Evolutionary conservation across 1,140 invertebrate species (phyloP).

Genomic region (Dendrolimus punctatus): DNA sequence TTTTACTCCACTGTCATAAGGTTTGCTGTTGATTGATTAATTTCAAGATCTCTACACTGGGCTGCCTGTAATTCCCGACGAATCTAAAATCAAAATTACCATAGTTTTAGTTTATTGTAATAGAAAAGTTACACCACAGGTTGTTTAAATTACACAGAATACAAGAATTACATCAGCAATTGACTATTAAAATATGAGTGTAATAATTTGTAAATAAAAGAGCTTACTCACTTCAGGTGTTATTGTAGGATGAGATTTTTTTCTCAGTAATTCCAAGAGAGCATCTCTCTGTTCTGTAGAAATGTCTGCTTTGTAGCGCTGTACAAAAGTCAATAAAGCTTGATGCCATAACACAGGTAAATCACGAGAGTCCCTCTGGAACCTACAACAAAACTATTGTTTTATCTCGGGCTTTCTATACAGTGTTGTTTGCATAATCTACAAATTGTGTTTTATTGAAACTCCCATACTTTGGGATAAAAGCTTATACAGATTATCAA

Average conservation of each 20-base stretch:
- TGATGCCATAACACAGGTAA: slow-evolving; percentile 99
- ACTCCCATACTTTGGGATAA: too few species aligned
- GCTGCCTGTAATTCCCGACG: slow-evolving; percentile 87
- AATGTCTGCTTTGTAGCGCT: slow-evolving; percentile 96
- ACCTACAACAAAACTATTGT: slow-evolving; percentile 74
- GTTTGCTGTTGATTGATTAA: slow-evolving; percentile 33
- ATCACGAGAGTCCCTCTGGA: slow-evolving; percentile 85
- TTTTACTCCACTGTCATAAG: slow-evolving; percentile 39
- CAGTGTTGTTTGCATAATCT: too few species aligned
- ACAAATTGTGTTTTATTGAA: too few species aligned
- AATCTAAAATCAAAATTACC: slow-evolving; percentile 34
- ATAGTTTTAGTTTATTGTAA: background rate
- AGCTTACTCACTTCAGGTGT: slow-evolving; percentile 78
- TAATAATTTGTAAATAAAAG: background rate
- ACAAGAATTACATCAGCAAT: background rate
- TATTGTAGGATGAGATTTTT: slow-evolving; percentile 87
- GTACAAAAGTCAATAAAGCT: slow-evolving; percentile 92
- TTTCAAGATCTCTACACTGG: slow-evolving; percentile 85
- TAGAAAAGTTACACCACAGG: too few species aligned
- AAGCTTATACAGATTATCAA: too few species aligned
- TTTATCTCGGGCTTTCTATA: too few species aligned
- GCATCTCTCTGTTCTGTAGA: slow-evolving; percentile 93
- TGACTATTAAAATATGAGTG: slow-evolving; percentile 2
- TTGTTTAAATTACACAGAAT: too few species aligned
- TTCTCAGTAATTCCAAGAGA: slow-evolving; percentile 82